phyloP scores from a whole-genome alignment of 2,888 invertebrate species.

The Dicroscelio sp. region DNA sequence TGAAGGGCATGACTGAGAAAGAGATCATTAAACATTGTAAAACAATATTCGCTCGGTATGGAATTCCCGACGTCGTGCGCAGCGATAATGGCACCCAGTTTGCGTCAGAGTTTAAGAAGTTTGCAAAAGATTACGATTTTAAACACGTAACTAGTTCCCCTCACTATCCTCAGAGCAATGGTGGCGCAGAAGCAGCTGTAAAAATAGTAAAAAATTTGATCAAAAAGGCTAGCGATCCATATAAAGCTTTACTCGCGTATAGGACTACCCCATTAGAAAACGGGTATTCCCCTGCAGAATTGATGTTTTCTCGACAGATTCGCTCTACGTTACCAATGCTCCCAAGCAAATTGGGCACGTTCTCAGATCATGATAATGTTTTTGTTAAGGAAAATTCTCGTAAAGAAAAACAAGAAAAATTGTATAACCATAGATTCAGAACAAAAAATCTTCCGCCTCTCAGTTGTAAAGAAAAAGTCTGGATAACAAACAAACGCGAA shows the following conservation, averaged over 20 bases:
- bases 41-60: not conserved
- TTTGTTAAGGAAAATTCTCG: not conserved
- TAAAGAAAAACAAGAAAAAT: not conserved
- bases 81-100: not conserved
- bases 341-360: not conserved
- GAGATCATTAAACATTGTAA: not conserved
- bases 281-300: slow-evolving; percentile 14
- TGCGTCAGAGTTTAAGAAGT: not conserved
- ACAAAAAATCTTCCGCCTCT: slow-evolving; percentile 70
- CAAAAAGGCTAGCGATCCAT: not conserved
- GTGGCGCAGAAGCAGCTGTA: slow-evolving; percentile 76
- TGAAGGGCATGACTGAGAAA: not conserved
- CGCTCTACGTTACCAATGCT: slow-evolving; percentile 69
- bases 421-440: slow-evolving; percentile 76
- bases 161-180: not conserved
- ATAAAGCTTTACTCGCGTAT: slow-evolving; percentile 9
- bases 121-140: not conserved
- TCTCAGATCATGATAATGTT: not conserved
- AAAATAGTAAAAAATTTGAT: slow-evolving; percentile 35
- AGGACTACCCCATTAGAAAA: not conserved
- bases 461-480: slow-evolving; percentile 79
- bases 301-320: slow-evolving; percentile 68
- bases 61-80: not conserved
- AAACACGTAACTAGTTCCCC: not conserved
- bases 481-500: slow-evolving; percentile 81